These are phyloP conservation scores for Entelurus aequoreus DNA, from an alignment of 2,113 vertebrate species.

Conservation along the genomic window DNA sequence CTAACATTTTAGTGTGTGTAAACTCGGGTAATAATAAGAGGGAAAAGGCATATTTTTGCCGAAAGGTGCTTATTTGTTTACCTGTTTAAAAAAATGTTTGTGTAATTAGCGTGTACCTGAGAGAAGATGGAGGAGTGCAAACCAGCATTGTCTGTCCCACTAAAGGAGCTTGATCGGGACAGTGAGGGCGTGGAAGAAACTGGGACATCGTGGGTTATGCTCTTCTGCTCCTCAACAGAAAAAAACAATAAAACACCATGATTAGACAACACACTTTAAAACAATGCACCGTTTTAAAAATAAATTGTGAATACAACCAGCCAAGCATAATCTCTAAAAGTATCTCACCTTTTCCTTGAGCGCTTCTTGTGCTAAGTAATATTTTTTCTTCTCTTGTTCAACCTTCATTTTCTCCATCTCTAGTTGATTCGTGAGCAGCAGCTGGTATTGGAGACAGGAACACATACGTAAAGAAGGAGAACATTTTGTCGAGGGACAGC, in stretches of 20 bases:
- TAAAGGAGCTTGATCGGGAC: slow-evolving; percentile 92
- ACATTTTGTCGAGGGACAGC: neutral
- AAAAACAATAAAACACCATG: neutral
- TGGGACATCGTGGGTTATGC: slow-evolving; percentile 70
- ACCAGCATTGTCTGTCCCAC: slow-evolving; percentile 81
- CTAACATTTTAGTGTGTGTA: no score
- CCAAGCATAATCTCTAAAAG: neutral
- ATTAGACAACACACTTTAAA: slow-evolving; percentile 1
- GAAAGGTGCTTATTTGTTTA: neutral
- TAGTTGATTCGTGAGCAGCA: slow-evolving; percentile 83
- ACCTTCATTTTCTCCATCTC: slow-evolving; percentile 99
- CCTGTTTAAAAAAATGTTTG: neutral
- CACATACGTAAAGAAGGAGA: neutral
- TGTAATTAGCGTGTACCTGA: slow-evolving; percentile 71
- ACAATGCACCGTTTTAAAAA: no score
- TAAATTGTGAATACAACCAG: neutral
- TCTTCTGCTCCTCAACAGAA: slow-evolving; percentile 78
- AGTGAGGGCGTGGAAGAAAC: slow-evolving; percentile 86
- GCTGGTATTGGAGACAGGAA: slow-evolving; percentile 58
- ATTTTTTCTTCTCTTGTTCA: slow-evolving; percentile 97
- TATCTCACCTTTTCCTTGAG: slow-evolving; percentile 88
- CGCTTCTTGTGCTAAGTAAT: slow-evolving; percentile 84
- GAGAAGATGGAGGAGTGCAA: slow-evolving; percentile 83
- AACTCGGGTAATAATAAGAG: no score
- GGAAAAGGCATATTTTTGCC: no score